Evolutionary conservation across 1,140 invertebrate genomes (phyloP), one percentile per base, ranked within the genome.

Genomic region (Drosophila sechellia): DNA sequence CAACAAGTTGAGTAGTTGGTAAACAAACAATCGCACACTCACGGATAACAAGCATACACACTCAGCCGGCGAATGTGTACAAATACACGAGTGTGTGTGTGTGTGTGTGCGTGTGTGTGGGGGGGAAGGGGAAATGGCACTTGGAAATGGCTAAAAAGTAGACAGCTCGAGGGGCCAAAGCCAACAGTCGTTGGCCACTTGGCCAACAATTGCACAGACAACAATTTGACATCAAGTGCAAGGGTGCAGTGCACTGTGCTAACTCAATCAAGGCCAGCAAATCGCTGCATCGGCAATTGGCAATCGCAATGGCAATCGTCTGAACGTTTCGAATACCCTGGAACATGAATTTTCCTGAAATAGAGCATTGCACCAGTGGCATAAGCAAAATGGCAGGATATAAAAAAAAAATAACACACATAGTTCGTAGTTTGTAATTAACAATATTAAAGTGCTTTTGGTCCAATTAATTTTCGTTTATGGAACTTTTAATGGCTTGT

Each of bases 1-100:
- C 81, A 85, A 86, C 77, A 78, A 86, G 81, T 77, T 80, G 56
- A 69, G 70, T n/a, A n/a, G n/a, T n/a, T n/a, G n/a, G n/a, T 80
- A 84, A 84, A 80, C 77, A 80, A 69, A 79, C 50, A 66, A 17
- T 46, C 42, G 52, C 43, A 57, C 22, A 27, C 35, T 17, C 40
- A 15, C 43, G 11, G 34, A 17, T 27, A 43, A 61, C 39, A 50
- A 8, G 37, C 8, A 57, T 31, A 31, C 13, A 37, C 4, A 37
- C 35, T 37, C 35, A 31, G 27, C 27, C 27, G 27, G 27, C 5
- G 5, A 6, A 31, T 31, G 27, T 31, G 27, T 6, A 31, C 27
- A 31, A 31, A 8, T 31, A 31, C 20, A 31, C 20, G 20, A 22
- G 20, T 22, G 2, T 22, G 20, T 22, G 20, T 8, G 27, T 31